Evolutionary conservation across 1,140 invertebrate species (phyloP).

Genomic region (Rhizoglyphus robini): DNA sequence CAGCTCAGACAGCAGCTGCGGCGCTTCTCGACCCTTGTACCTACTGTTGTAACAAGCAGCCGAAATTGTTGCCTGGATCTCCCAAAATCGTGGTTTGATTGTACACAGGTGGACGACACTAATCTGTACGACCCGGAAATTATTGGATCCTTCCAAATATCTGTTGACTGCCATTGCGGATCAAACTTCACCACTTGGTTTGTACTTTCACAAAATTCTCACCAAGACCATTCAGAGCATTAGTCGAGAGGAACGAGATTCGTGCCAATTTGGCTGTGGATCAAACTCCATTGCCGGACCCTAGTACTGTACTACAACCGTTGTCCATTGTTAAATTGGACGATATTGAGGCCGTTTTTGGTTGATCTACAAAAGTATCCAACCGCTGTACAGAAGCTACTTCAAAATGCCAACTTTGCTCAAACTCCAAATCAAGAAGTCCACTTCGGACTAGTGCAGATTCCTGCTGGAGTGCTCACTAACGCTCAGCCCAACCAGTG

Average conservation of each 20-base stretch:
- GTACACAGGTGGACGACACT: slow-evolving; percentile 23
- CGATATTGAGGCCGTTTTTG: slow-evolving; percentile 24
- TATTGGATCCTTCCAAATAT: slow-evolving; percentile 20
- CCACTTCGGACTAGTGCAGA: neutral
- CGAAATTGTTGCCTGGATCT: slow-evolving; percentile 24
- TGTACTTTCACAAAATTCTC: slow-evolving; percentile 25
- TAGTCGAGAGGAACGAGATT: slow-evolving; percentile 15
- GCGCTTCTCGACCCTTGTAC: neutral
- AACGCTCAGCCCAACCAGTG: slow-evolving; percentile 18
- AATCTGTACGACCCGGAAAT: slow-evolving; percentile 25
- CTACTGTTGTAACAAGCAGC: slow-evolving; percentile 19
- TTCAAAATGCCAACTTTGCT: no score
- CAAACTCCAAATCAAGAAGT: neutral
- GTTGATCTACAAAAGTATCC: slow-evolving; percentile 25
- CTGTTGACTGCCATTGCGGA: slow-evolving; percentile 23
- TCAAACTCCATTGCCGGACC: neutral
- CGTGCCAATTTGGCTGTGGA: no score
- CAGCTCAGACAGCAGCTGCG: neutral
- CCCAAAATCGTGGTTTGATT: slow-evolving; percentile 18
- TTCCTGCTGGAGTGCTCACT: slow-evolving; percentile 3
- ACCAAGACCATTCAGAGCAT: slow-evolving; percentile 24
- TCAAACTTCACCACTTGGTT: slow-evolving; percentile 21
- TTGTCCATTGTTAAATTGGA: slow-evolving; percentile 14
- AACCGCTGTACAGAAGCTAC: no score
- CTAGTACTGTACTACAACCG: neutral